Evolutionary conservation across 2,113 vertebrate species (phyloP), one percentile per base, ranked within the genome.

Genomic region (Fulica atra): DNA sequence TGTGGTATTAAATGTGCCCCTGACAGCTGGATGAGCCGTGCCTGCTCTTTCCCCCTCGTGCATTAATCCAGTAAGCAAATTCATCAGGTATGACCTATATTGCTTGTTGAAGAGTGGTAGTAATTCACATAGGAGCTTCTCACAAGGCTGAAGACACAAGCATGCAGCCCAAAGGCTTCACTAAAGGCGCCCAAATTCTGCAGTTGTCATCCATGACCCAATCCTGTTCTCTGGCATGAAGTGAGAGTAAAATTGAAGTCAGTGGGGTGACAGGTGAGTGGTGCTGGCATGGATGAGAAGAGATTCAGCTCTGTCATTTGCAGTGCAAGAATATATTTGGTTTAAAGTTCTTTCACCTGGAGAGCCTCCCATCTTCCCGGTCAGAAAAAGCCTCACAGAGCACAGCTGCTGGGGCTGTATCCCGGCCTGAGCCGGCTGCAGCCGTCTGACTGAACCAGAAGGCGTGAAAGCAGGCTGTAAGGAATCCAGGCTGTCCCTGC

Each of bases 11-110:
- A 94, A 84, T 81, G 31, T 33, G 70, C 35, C 51, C 60, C 65
- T 59, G 61, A 71, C 69, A 94, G 54, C 61, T 84, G 65, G 38
- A 79, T 92, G 73, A 92, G 76, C 68, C 12, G 2, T 42, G 53
- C 38, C 66, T 69, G 26, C 44, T 54, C 4, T 33, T 91, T 79
- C 17, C 48, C 31, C 16, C 50, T 80, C 29, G 7, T 60, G 71
- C 59, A 40, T n/a, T 91, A 86, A 91, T 86, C 56, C 51, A 66
- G 40, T 35, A 51, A 87, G 70, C 10, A 73, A 79, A 93, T 77
- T 65, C 87, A 70, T 66, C 66, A 91, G 80, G 57, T 95, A 57
- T 94, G 86, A 94, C 73, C 89, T 81, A 81, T 48, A 78, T 81
- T 7, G 1, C 65, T 81, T 6, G 0, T 65, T 61, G 66, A 53